phyloP scores from a whole-genome alignment of 2,113 vertebrate species.

The Sturnira hondurensis region DNA sequence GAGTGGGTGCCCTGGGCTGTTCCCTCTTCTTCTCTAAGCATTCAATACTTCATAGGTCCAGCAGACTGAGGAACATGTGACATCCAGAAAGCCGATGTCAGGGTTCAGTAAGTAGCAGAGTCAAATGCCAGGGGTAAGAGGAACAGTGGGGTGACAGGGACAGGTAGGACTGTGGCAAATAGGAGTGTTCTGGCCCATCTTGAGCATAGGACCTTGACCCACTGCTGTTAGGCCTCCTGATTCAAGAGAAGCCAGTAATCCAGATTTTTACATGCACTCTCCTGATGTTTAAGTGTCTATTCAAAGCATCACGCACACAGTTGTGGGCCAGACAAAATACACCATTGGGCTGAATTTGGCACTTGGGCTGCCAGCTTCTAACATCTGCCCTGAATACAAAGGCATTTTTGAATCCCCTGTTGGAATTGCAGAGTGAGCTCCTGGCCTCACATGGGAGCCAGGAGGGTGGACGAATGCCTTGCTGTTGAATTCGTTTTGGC shows the following conservation, averaged over 20 bases:
- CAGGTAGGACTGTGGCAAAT: background rate
- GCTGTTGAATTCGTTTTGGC: background rate
- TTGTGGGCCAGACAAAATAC: background rate
- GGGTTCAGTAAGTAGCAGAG: background rate
- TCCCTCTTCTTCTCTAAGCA: background rate
- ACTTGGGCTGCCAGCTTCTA: background rate
- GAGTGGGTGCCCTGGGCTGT: background rate
- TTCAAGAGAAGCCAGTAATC: background rate
- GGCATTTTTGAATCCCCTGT: background rate
- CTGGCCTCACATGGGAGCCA: background rate
- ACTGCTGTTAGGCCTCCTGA: background rate
- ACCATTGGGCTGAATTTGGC: background rate
- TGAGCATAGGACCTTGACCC: accelerated
- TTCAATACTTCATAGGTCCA: accelerated
- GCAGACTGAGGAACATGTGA: accelerated
- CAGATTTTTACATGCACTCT: background rate
- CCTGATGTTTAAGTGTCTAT: background rate
- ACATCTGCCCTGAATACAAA: background rate
- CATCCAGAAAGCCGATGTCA: background rate
- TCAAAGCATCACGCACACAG: background rate
- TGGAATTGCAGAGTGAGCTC: background rate
- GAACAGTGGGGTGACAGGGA: accelerated
- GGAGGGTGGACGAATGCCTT: background rate
- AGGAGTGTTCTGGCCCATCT: background rate
- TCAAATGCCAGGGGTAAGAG: background rate